Evolutionary conservation across 2,888 invertebrate genomes (phyloP).

Genomic region (Catocala fraxini): DNA sequence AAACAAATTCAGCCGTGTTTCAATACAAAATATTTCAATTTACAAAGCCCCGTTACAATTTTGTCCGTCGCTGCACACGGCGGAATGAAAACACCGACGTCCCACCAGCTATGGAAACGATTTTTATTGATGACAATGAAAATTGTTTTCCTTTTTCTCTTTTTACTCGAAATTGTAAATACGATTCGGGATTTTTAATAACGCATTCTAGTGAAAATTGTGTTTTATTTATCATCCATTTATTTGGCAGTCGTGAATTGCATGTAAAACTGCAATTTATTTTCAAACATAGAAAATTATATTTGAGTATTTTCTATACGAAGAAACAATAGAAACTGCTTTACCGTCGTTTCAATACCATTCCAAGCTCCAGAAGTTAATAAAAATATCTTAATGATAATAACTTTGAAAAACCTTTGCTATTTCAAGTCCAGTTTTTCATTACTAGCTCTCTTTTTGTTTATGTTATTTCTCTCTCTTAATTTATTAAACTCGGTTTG

Average conservation of each 20-base stretch:
- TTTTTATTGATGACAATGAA: conserved; percentile 43
- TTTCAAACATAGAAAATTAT: neutral
- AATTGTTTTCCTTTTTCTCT: conserved; percentile 34
- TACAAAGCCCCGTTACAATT: conserved; percentile 44
- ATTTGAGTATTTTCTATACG: neutral
- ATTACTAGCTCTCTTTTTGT: conserved; percentile 1
- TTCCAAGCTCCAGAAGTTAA: neutral
- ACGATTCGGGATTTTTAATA: conserved; percentile 33
- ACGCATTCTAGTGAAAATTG: conserved; percentile 24
- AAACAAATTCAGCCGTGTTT: conserved; percentile 16
- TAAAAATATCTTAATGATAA: neutral
- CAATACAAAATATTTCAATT: conserved; percentile 38
- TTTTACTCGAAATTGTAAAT: conserved; percentile 26
- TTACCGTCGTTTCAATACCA: neutral
- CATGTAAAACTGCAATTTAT: conserved; percentile 21
- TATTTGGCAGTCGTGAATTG: conserved; percentile 22
- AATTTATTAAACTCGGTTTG: conserved; percentile 24
- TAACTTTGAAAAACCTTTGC: neutral
- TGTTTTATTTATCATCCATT: conserved; percentile 1
- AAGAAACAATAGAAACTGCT: neutral
- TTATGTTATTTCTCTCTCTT: conserved; percentile 10
- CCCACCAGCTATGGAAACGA: conserved; percentile 24
- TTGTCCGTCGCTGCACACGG: conserved; percentile 40
- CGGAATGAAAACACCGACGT: conserved; percentile 29
- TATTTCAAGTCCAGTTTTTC: conserved; percentile 4